Evolutionary conservation across 2,113 vertebrate species (phyloP).

Genomic region (Amblyopsis rosae): DNA sequence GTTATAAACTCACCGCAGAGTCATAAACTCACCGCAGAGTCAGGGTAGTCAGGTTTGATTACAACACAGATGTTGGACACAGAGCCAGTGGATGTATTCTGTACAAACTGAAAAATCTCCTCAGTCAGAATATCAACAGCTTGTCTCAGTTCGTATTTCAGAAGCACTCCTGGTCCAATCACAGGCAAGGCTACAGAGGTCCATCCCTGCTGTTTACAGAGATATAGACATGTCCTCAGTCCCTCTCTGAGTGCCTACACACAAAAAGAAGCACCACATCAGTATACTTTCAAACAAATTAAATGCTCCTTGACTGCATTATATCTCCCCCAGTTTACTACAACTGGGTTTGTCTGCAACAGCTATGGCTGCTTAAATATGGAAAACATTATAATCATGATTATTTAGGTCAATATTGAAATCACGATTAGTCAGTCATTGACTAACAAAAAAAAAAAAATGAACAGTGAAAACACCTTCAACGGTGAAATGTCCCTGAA

Average conservation of each 20-base stretch:
- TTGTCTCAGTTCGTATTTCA: constrained; percentile 39
- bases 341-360: neutral
- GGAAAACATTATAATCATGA: too few relatives aligned
- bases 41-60: constrained; percentile 48
- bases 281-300: neutral
- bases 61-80: constrained; percentile 58
- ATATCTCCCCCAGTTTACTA: too few relatives aligned
- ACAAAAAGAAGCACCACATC: neutral
- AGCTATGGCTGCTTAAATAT: neutral
- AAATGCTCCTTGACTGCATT: neutral
- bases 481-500: too few relatives aligned
- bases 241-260: constrained; percentile 54
- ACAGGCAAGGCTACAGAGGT: constrained; percentile 61
- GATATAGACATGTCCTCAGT: constrained; percentile 48
- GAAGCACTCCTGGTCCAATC: constrained; percentile 57
- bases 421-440: too few relatives aligned
- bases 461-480: too few relatives aligned
- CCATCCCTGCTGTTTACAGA: constrained; percentile 47
- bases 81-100: constrained; percentile 1
- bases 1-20: too few relatives aligned
- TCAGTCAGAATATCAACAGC: constrained; percentile 54
- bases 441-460: too few relatives aligned
- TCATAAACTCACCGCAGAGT: constrained; percentile 48
- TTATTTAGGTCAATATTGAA: too few relatives aligned
- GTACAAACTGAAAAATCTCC: constrained; percentile 49